These are phyloP conservation scores for Palythoa grandiflora DNA, from an alignment of 92 coral and sea anemone species.

Conservation along the genomic window DNA sequence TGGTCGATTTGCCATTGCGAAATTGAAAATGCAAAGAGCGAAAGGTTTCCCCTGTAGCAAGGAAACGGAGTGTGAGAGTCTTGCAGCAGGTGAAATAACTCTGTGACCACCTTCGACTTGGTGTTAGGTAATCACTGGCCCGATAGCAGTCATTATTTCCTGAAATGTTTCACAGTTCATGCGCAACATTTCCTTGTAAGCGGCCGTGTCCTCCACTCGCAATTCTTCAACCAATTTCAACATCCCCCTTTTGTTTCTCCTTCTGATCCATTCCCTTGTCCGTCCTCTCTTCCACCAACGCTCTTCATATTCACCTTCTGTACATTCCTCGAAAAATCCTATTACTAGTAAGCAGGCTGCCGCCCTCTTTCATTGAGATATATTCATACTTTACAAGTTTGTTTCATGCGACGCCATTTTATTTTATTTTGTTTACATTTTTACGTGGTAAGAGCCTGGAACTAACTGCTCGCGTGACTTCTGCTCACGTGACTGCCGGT, in stretches of 20 bases:
- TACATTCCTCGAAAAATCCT: no score
- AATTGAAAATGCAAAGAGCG: constrained; percentile 57
- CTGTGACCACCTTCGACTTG: constrained; percentile 27
- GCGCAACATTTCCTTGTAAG: constrained; percentile 37
- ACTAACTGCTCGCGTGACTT: no score
- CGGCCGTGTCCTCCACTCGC: neutral
- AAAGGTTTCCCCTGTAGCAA: constrained; percentile 67
- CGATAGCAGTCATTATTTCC: neutral
- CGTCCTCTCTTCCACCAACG: neutral
- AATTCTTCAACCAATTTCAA: constrained; percentile 17
- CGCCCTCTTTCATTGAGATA: no score
- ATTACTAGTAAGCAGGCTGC: no score
- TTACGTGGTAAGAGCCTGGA: no score
- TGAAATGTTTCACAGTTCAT: constrained; percentile 31
- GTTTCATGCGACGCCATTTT: no score
- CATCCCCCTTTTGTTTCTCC: constrained; percentile 32
- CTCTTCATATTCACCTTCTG: no score
- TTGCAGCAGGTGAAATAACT: constrained; percentile 17
- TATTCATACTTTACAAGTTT: no score
- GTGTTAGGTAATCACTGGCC: constrained; percentile 14
- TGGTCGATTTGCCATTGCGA: constrained; percentile 49
- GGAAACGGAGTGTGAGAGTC: constrained; percentile 47
- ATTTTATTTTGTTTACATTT: no score
- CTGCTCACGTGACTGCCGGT: no score
- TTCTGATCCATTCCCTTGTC: constrained; percentile 41